A percentile compares a stretch with the other conserved stretches of the same genome.
Evolutionary conservation across 2,888 invertebrate species (phyloP).

Genomic region (Lithophane socia): DNA sequence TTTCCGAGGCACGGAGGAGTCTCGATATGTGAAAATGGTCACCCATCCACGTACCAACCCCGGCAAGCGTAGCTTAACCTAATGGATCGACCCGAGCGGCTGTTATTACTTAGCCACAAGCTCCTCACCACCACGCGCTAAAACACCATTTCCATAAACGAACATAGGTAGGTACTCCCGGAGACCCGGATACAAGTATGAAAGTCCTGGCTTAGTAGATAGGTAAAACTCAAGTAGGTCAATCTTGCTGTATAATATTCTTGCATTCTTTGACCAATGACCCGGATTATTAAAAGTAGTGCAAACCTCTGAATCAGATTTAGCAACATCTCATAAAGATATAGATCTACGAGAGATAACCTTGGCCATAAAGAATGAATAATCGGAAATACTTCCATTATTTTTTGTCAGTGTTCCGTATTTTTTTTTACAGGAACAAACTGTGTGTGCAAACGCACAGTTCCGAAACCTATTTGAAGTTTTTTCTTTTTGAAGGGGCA

Average conservation of each 20-base stretch:
- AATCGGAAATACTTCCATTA: constrained; percentile 33
- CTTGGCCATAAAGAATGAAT: constrained; percentile 10
- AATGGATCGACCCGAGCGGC: too few species aligned
- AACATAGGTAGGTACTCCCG: neutral
- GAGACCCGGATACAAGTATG: neutral
- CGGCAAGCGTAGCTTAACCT: too few species aligned
- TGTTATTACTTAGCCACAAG: too few species aligned
- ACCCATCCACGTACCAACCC: too few species aligned
- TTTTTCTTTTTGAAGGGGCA: too few species aligned
- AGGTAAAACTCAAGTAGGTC: neutral
- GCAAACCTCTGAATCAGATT: constrained; percentile 13
- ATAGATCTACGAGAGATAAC: neutral
- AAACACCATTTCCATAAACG: neutral
- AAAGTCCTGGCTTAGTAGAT: neutral
- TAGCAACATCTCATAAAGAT: neutral
- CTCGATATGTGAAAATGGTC: too few species aligned
- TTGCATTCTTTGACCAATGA: neutral
- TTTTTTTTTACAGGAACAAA: too few species aligned
- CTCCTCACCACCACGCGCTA: too few species aligned
- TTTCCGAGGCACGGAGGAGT: too few species aligned
- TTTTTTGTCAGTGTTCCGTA: too few species aligned
- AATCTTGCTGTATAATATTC: neutral
- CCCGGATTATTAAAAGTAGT: neutral
- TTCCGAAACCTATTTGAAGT: too few species aligned
- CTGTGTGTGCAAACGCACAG: too few species aligned